Base-by-base conservation (phyloP, 2,888 invertebrate species). In the Drosophila rubida region DNA sequence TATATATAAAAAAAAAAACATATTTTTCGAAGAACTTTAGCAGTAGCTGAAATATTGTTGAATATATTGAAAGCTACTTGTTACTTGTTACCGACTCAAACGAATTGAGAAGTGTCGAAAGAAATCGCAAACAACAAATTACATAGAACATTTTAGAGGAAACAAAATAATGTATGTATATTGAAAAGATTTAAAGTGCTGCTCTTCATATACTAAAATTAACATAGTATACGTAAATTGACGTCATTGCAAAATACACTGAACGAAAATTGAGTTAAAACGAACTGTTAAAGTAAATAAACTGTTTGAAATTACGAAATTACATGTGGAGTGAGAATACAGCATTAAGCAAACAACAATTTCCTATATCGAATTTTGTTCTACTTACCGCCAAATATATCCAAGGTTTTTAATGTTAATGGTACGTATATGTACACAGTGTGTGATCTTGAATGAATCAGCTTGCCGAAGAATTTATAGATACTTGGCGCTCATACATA, bases 361-460 rank as follows among this genome's bases (percentile, higher is more conserved):
- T 79, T 80, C 50, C 62, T 66, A 75, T 41, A 68, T 72, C 53
- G 61, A 62, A 68, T 61, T 73, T 76, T 75, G 79, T 78, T 74
- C 69, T 63, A 74, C 62, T 64, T 66, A 69, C 61, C 60, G 63
- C 46, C 51, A 59, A 72, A 45, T 65, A 42, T 50, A 68, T 67
- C 60, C 67, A 81, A 88, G 90, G 90, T 90, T 90, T 90, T 81
- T 75, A 86, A 77, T 81, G 86, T 78, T 80, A 84, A 88, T 78
- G 90, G 90, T 90, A 81, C 69, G 90, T 90, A 87, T 87, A 41
- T 45, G 54, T 55, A 57, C 37, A 7, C 35, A 41, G 6, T 53
- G 37, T 68, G 53, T 62, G 67, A 76, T 80, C 71, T 78, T 62
- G 54, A 62, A 58, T 86, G 82, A 82, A 68, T 86, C 86, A 75